phyloP scores from a whole-genome alignment of 2,888 invertebrate species.

The Melieria crassipennis region DNA sequence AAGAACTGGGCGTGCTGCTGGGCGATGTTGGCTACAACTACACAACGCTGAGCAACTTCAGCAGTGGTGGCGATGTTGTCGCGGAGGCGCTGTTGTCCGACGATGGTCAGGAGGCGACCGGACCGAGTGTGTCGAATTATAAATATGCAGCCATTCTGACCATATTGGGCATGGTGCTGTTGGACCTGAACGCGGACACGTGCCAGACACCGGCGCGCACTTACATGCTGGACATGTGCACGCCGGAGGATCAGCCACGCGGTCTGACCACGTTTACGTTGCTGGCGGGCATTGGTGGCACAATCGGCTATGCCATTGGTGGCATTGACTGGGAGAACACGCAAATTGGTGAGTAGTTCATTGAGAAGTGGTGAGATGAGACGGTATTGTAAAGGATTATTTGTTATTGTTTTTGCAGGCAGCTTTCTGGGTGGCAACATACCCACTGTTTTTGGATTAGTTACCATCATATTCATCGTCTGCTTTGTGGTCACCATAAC shows the following conservation, averaged over 20 bases:
- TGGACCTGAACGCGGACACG: conserved; percentile 74
- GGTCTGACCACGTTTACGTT: conserved; percentile 73
- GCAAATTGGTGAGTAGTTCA: conserved; percentile 53
- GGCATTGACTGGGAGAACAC: conserved; percentile 71
- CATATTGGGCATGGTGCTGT: conserved; percentile 70
- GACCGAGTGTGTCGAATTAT: conserved; percentile 47
- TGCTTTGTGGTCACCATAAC: conserved; percentile 70
- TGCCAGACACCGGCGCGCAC: conserved; percentile 74
- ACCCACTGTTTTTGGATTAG: conserved; percentile 70
- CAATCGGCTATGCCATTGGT: conserved; percentile 71
- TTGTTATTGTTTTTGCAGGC: conserved; percentile 37
- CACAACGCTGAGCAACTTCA: conserved; percentile 39
- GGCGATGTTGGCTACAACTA: conserved; percentile 61
- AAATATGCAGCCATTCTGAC: conserved; percentile 68
- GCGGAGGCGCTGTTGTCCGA: conserved; percentile 43
- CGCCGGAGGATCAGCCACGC: conserved; percentile 72
- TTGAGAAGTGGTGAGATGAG: too few relatives aligned
- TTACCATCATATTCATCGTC: conserved; percentile 69
- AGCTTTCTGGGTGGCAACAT: conserved; percentile 70
- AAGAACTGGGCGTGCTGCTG: conserved; percentile 67
- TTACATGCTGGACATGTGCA: conserved; percentile 71
- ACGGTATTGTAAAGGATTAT: background rate
- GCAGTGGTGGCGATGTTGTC: conserved; percentile 43
- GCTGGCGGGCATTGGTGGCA: conserved; percentile 74
- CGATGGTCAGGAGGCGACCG: background rate